Evolutionary conservation across 2,888 invertebrate species (phyloP), one percentile per base, ranked within the genome.

Genomic region (Eucriotettix oculatus): DNA sequence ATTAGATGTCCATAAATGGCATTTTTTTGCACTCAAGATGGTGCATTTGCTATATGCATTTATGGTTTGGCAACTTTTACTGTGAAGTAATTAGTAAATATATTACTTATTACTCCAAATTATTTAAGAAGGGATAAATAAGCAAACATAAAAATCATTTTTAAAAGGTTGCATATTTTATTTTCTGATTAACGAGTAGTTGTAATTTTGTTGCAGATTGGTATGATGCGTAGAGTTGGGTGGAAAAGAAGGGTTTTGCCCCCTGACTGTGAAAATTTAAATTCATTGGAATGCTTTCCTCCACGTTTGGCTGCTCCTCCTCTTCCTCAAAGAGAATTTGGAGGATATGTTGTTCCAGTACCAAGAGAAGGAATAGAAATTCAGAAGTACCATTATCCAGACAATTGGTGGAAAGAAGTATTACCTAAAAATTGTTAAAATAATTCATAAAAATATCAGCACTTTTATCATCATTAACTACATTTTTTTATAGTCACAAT

Each of bases 361-460:
- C 80, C 81, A 1, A 68, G 75, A 56, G 79, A 79, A 67, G 78
- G 77, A 58, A 75, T 79, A 52, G 80, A 81, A 69, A 71, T 81
- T 54, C 78, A 79, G 64, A 81, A 81, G 67, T 80, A 80, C 68
- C 75, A 80, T 57, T 81, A 78, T 67, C 78, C 77, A 1, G 74
- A 78, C 60, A 75, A 76, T 63, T 81, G 80, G 80, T 80, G 79
- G 79, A 71, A 75, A 64, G 75, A 75, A 66, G 68, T 75, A 55
- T 70, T 73, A 56, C 75, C 75, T 10, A 72, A 72, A 56, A 74
- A 75, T 64, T 76, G 76, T 64, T 71, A 65, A 67, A 48, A 29
- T 29, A 29, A 29, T 29, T 29, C 29, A 29, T 29, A 29, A 29
- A 29, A 29, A 5, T 29, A 29, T 29, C 29, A 29, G 29, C 29